phyloP scores from a whole-genome alignment of 2,113 vertebrate genomes.

The Oreamnos americanus region DNA sequence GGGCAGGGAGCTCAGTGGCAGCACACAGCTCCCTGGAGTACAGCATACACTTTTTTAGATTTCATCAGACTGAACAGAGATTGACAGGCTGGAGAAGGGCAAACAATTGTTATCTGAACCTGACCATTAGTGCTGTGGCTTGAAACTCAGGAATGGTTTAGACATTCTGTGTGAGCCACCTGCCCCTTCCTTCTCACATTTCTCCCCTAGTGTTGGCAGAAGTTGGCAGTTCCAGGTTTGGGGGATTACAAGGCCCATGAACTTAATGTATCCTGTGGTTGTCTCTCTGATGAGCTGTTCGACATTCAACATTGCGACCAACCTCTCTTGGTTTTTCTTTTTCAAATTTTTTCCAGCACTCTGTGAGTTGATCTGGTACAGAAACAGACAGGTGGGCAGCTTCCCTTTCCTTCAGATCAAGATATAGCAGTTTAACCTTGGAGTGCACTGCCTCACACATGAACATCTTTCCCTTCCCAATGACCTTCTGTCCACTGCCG shows the following conservation, averaged over 20 bases:
- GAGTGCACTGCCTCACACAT: not conserved
- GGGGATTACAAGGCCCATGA: not conserved
- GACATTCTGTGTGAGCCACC: not conserved
- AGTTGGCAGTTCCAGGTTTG: not conserved
- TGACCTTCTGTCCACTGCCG: conserved; percentile 62
- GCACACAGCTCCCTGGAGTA: not conserved
- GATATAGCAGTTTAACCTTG: conserved; percentile 17
- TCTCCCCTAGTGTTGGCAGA: not conserved
- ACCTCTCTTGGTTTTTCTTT: not conserved
- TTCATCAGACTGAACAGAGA: not conserved
- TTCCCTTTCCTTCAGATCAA: conserved; percentile 3
- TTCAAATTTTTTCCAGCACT: not conserved
- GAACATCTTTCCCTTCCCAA: conserved; percentile 34
- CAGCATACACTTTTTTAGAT: not conserved
- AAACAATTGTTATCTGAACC: not conserved
- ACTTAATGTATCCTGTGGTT: not conserved
- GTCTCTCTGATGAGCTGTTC: not conserved
- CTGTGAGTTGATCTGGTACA: not conserved
- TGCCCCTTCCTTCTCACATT: not conserved
- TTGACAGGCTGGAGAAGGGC: not conserved
- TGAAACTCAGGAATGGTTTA: not conserved
- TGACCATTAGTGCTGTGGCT: not conserved
- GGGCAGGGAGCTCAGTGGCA: not conserved
- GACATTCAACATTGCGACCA: not conserved
- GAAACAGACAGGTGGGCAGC: not conserved